phyloP scores from a whole-genome alignment of 2,113 vertebrate genomes.

The Brienomyrus longianalis region DNA sequence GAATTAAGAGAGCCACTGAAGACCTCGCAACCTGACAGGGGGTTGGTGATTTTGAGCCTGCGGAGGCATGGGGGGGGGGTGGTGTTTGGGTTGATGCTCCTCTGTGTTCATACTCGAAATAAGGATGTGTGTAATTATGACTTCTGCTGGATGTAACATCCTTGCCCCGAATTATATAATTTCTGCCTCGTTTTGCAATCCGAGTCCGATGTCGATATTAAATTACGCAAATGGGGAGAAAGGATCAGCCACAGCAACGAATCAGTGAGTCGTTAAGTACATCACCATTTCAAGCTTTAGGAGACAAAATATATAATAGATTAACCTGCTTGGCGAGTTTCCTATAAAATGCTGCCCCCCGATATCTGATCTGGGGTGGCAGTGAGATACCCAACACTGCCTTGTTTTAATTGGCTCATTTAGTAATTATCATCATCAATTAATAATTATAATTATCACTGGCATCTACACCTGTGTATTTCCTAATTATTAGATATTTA shows the following conservation, averaged over 20 bases:
- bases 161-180: background rate
- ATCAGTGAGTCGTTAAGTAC: background rate
- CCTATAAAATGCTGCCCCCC: background rate
- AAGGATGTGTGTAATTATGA: background rate
- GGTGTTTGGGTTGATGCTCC: background rate
- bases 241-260: background rate
- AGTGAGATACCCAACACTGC: background rate
- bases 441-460: background rate
- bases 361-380: background rate
- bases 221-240: background rate
- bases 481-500: background rate
- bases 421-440: background rate
- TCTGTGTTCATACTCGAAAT: background rate
- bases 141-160: background rate
- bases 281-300: background rate
- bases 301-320: background rate
- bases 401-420: background rate
- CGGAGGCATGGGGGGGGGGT: background rate
- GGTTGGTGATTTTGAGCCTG: constrained; percentile 6
- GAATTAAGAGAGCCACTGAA: background rate
- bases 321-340: background rate
- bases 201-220: background rate
- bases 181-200: background rate
- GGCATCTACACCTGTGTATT: background rate
- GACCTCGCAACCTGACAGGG: background rate